phyloP scores from a whole-genome alignment of 2,797 vertebrate genomes.

The Sphaeramia orbicularis region DNA sequence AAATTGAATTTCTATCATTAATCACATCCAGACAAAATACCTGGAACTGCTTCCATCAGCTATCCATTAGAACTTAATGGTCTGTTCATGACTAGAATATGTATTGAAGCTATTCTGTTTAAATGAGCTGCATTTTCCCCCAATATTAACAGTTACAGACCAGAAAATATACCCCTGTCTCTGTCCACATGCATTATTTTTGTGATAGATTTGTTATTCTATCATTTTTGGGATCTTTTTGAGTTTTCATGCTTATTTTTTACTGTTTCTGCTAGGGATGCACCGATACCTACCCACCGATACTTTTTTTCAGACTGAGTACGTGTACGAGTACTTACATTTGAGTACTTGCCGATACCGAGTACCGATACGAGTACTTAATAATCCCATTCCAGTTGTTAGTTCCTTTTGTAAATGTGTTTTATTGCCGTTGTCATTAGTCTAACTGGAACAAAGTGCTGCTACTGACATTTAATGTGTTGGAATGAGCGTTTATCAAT shows the following conservation, averaged over 20 bases:
- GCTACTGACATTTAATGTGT: no score
- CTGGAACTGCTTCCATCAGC: constrained; percentile 17
- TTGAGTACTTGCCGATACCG: no score
- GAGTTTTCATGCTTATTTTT: background rate
- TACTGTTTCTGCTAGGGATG: background rate
- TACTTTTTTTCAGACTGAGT: no score
- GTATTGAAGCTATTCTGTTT: background rate
- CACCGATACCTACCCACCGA: no score
- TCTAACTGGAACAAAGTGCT: no score
- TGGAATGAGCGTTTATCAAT: no score
- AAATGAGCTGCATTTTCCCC: constrained; percentile 24
- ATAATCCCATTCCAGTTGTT: no score
- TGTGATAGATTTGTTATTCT: constrained; percentile 2
- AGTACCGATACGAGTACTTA: no score
- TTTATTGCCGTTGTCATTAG: no score
- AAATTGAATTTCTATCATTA: constrained; percentile 2
- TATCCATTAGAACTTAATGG: constrained; percentile 26
- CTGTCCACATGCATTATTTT: constrained; percentile 1
- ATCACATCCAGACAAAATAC: constrained; percentile 18
- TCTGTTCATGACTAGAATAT: constrained; percentile 26
- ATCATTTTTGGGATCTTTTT: constrained; percentile 9
- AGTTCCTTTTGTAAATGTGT: no score
- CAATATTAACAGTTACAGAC: constrained; percentile 21
- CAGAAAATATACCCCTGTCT: constrained; percentile 13
- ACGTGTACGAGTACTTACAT: no score